Conservation (phyloP, 64 coral and sea anemone genomes). For the Porites lutea region DNA sequence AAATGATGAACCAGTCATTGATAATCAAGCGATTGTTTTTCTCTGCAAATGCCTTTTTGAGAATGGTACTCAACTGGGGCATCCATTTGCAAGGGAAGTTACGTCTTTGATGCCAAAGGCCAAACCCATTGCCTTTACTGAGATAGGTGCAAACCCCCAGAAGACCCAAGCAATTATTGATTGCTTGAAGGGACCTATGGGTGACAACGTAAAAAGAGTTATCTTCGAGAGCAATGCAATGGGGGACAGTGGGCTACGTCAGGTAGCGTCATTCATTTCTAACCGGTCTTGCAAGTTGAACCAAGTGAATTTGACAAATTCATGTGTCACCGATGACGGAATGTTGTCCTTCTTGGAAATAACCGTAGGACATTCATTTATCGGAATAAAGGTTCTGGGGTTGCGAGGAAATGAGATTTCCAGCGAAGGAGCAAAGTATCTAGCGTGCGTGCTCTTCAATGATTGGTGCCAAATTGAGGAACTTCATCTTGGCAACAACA, state of each 20-base stretch:
- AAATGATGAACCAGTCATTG: slow-evolving; percentile 14
- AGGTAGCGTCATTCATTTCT: slow-evolving; percentile 13
- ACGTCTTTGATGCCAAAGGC: slow-evolving; percentile 1
- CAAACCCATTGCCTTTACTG: slow-evolving; percentile 20
- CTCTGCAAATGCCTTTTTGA: slow-evolving; percentile 31
- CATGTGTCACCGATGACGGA: slow-evolving; percentile 20
- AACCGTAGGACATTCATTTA: slow-evolving; percentile 16
- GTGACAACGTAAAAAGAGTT: slow-evolving; percentile 9
- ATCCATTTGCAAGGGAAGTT: slow-evolving; percentile 31
- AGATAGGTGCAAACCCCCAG: neutral
- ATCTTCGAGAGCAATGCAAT: slow-evolving; percentile 31
- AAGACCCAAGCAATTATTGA: neutral
- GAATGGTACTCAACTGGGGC: slow-evolving; percentile 23
- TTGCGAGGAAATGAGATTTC: slow-evolving; percentile 33
- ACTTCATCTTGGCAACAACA: slow-evolving; percentile 41
- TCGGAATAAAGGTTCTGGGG: slow-evolving; percentile 32
- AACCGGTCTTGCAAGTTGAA: slow-evolving; percentile 7
- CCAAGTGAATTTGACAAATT: slow-evolving; percentile 23
- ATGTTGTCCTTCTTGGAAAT: slow-evolving; percentile 44
- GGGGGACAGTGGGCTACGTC: slow-evolving; percentile 17
- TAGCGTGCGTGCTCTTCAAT: slow-evolving; percentile 32
- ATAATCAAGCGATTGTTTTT: slow-evolving; percentile 44
- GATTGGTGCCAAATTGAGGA: slow-evolving; percentile 39
- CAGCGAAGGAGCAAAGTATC: slow-evolving; percentile 42
- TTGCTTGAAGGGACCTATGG: slow-evolving; percentile 2